Conservation (phyloP, 1,140 invertebrate genomes). For the Ooceraea biroi region DNA sequence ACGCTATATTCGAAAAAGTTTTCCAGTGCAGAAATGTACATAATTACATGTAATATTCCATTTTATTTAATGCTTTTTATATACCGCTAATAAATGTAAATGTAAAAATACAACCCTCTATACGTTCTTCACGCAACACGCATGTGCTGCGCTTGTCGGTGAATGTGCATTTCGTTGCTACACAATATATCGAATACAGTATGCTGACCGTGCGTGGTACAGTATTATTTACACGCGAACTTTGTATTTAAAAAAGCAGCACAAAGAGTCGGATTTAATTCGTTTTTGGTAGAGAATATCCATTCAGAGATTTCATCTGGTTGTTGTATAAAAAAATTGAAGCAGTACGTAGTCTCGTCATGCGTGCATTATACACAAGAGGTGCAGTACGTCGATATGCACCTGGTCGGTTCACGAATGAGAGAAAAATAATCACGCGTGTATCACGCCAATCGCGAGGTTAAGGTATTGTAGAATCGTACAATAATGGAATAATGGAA, state of each 20-base stretch:
- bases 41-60: conserved; percentile 61
- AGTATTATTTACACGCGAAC: conserved; percentile 77
- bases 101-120: conserved; percentile 38
- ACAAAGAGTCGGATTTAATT: conserved; percentile 76
- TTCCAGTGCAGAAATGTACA: conserved; percentile 31
- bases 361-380: conserved; percentile 49
- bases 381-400: conserved; percentile 3
- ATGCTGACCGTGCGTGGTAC: conserved; percentile 44
- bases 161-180: conserved; percentile 36
- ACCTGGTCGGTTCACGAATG: conserved; percentile 9
- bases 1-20: conserved; percentile 8
- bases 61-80: conserved; percentile 60
- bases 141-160: conserved; percentile 60
- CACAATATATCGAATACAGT: conserved; percentile 75
- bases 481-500: conserved; percentile 40
- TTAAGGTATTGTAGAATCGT: conserved; percentile 39
- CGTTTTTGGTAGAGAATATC: conserved; percentile 71
- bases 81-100: conserved; percentile 69
- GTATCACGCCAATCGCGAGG: too few species aligned
- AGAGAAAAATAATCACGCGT: conserved; percentile 38
- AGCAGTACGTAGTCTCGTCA: background rate
- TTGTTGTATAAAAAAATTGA: conserved; percentile 17
- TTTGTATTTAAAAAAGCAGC: conserved; percentile 72
- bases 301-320: conserved; percentile 49
- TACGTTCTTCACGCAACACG: conserved; percentile 2